A percentile compares a stretch with the other conserved stretches of the same genome.
Conservation (phyloP, 2,797 vertebrate species). For the Zenarchopterus dispar region DNA sequence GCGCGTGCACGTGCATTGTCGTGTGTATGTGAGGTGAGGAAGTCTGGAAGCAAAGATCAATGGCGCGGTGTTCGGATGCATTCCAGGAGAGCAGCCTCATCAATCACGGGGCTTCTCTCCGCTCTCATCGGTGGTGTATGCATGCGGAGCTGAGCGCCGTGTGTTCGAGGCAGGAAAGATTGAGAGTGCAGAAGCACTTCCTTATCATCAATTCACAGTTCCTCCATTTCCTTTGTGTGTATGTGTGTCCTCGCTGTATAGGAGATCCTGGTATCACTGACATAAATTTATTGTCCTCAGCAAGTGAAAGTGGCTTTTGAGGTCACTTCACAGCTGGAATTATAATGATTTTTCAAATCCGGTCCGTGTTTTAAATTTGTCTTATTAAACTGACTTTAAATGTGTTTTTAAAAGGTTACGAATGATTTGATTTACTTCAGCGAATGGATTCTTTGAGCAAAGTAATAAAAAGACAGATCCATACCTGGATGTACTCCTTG, state of each 20-base stretch:
- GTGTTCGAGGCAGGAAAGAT: conserved; percentile 57
- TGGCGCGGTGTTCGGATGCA: conserved; percentile 71
- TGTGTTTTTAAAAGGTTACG: too few relatives aligned
- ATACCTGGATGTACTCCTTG: conserved; percentile 96
- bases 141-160: background rate
- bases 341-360: conserved; percentile 1
- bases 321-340: conserved; percentile 20
- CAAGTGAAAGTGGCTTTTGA: conserved; percentile 1
- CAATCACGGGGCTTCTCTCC: conserved; percentile 66
- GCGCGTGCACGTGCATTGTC: conserved; percentile 27
- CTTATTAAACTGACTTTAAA: background rate
- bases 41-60: conserved; percentile 75
- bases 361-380: background rate
- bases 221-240: conserved; percentile 48
- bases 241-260: conserved; percentile 28
- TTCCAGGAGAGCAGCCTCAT: conserved; percentile 76
- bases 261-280: conserved; percentile 10
- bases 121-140: conserved; percentile 21
- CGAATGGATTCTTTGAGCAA: too few relatives aligned
- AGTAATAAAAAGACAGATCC: background rate
- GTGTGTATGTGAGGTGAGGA: conserved; percentile 42
- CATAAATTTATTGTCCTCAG: conserved; percentile 20
- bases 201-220: conserved; percentile 72
- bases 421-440: too few relatives aligned
- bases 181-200: conserved; percentile 64